Evolutionary conservation across 2,888 invertebrate species (phyloP), one percentile per base, ranked within the genome.

Genomic region (Empis livida): DNA sequence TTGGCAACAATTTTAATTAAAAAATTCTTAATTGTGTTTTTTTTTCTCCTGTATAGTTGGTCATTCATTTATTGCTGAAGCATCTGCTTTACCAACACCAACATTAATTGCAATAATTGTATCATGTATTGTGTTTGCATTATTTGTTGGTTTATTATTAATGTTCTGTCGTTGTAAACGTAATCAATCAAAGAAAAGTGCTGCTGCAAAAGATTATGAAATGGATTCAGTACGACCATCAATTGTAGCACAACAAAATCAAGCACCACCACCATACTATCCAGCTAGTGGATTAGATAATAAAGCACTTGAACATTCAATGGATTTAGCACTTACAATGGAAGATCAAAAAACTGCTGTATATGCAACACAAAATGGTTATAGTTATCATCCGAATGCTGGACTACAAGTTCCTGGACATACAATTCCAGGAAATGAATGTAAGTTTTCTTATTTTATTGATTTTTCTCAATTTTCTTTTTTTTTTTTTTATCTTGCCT

Each of bases 201-300:
- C 75, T 52, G 80, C 81, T 56, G 79, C 84, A 27, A 92, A 92
- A 70, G 90, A 91, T 66, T 90, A 90, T 65, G 91, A 91, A 72
- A 86, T 89, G 84, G 89, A 90, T 62, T 82, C 87, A 0, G 85
- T 87, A 54, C 77, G 87, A 48, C 87, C 88, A 15, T 84, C 87
- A 43, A 82, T 89, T 67, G 86, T 88, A 38, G 80, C 86, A n/a
- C 84, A 85, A 53, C 88, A 87, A 67, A 86, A 83, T 52, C 86
- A 87, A 61, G 87, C 88, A 2, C 90, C 90, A 17, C 90, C 90
- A 31, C 90, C 90, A 0, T 91, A 91, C 59, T 90, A 90, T 62
- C 88, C 90, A n/a, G 80, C 81, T 11, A 78, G 84, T 42, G 88
- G 88, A 1, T 80, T 88, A 77, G 92, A 92, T 70, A 92, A 92